Percentiles rank a stretch among this genome's conserved stretches.
These are phyloP conservation scores for Colostygia pectinataria DNA, from an alignment of 2,888 invertebrate genomes.

Conservation along the genomic window DNA sequence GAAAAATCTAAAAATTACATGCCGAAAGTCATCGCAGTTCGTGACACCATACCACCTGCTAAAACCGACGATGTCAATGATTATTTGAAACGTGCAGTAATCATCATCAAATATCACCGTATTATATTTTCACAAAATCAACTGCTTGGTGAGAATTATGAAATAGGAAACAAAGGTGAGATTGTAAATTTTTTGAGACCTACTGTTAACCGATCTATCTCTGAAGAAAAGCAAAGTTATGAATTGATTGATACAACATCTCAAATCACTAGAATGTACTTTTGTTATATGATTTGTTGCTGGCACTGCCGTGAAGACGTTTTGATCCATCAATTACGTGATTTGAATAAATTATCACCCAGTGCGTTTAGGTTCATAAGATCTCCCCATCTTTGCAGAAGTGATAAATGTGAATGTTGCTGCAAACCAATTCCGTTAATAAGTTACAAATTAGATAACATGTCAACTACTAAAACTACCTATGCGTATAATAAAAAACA, in stretches of 20 bases:
- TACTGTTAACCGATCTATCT: constrained; percentile 1
- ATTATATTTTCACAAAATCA: background rate
- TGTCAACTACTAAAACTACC: no score
- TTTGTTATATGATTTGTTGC: constrained; percentile 36
- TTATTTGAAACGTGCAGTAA: constrained; percentile 15
- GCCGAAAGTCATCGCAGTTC: background rate
- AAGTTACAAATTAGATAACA: background rate
- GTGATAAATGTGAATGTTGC: constrained; percentile 31
- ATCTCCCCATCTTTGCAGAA: constrained; percentile 28
- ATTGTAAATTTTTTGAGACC: constrained; percentile 10
- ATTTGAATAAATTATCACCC: constrained; percentile 18
- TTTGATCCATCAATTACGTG: constrained; percentile 24
- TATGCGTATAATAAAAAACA: background rate
- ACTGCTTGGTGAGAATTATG: constrained; percentile 30
- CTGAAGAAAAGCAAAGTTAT: constrained; percentile 15
- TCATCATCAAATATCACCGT: constrained; percentile 14
- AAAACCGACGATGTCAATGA: background rate
- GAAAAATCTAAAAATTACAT: constrained; percentile 18
- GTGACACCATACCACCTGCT: background rate
- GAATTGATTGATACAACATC: background rate
- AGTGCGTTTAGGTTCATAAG: constrained; percentile 35
- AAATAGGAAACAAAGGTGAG: constrained; percentile 33
- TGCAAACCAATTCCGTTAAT: constrained; percentile 13
- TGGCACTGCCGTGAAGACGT: constrained; percentile 43
- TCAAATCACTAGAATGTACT: constrained; percentile 6